Evolutionary conservation across 2,113 vertebrate genomes (phyloP).

Genomic region (Rhineura floridana): DNA sequence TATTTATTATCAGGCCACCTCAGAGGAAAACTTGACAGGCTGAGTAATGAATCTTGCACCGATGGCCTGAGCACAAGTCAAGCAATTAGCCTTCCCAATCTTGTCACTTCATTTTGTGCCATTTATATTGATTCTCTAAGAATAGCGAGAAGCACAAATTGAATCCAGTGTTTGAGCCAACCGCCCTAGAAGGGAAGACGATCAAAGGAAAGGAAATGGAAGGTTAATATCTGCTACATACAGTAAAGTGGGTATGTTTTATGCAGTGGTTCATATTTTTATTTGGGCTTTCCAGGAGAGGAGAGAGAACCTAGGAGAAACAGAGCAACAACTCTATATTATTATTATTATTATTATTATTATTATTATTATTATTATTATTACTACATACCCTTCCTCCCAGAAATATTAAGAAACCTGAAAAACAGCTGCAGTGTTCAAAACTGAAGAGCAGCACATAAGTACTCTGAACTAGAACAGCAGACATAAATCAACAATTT

Average conservation of each 20-base stretch:
- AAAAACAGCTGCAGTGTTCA: not conserved
- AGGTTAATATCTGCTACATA: not conserved
- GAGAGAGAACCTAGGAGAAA: constrained; percentile 9
- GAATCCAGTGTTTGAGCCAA: not conserved
- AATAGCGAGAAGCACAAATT: constrained; percentile 28
- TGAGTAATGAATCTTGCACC: constrained; percentile 35
- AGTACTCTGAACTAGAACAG: not conserved
- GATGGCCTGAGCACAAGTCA: not conserved
- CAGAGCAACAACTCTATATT: not conserved
- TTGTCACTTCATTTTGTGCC: constrained; percentile 13
- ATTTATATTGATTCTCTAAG: constrained; percentile 43
- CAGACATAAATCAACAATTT: not conserved
- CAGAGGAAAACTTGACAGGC: not conserved
- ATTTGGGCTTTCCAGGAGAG: not conserved
- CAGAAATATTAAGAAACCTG: not conserved
- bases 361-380: no score
- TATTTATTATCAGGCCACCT: constrained; percentile 18
- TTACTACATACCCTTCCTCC: no score
- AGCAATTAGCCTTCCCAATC: constrained; percentile 27
- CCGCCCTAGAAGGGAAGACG: not conserved
- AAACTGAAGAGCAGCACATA: not conserved
- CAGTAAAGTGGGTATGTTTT: not conserved
- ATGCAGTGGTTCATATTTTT: constrained; percentile 13
- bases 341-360: no score
- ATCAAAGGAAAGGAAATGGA: constrained; percentile 11